Evolutionary conservation across 2,113 vertebrate species (phyloP), one percentile per base, ranked within the genome.

Genomic region (Cinclus cinclus): DNA sequence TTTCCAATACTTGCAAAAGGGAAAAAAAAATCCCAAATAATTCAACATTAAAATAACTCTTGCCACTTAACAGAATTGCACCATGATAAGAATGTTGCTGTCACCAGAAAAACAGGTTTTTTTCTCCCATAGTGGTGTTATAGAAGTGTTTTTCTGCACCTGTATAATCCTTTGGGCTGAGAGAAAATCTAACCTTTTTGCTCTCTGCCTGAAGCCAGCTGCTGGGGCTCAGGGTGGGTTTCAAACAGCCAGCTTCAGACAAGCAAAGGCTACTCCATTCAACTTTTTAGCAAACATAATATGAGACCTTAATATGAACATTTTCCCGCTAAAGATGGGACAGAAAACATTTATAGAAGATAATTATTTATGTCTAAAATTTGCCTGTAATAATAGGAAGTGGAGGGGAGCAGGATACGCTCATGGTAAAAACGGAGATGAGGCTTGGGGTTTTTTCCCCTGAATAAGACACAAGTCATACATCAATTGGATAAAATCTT

Each of bases 41-140:
- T 18, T 42, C 13, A 63, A 44, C 16, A 30, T 49, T 49, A 64
- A 63, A 78, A 67, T 69, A 47, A 65, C 19, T 62, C 20, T 60
- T 75, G 44, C 12, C 55, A 39, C 39, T 47, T 63, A n/a, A 77
- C 76, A 78, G 42, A 89, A 53, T 27, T 71, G 16, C n/a, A 50
- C 15, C 17, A 24, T 37, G n/a, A 21, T 31, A 56, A 64, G 17
- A 84, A 65, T 21, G 20, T 60, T 78, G 30, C 30, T 41, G 21
- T 59, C 37, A 69, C 28, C 55, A 75, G 69, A 68, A 91, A 78
- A 75, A 22, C 2, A 17, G 3, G 6, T 6, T 67, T 55, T 79
- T 30, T 88, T 7, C 33, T 88, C 33, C 55, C 1, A 1, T 13
- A 30, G 15, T 10, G 33, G n/a, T 0, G 0, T 31, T 42, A 9